These are phyloP conservation scores for Saccopteryx leptura DNA, from an alignment of 2,113 vertebrate genomes.

Conservation along the genomic window DNA sequence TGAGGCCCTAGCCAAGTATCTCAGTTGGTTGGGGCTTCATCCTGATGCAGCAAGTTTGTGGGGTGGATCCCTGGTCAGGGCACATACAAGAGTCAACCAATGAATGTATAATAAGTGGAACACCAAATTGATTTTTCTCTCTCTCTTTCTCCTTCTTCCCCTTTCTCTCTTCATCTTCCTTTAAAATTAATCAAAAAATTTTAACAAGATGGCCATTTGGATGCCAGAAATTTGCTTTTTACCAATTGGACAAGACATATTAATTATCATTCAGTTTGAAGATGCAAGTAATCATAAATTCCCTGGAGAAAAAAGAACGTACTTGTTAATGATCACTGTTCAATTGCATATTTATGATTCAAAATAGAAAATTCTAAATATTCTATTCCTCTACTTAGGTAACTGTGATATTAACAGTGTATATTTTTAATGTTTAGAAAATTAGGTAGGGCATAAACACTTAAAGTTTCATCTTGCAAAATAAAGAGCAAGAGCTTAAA, in stretches of 20 bases:
- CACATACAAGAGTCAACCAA: too few species aligned
- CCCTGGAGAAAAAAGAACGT: background rate
- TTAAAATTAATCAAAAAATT: too few species aligned
- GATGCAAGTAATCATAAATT: background rate
- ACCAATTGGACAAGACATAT: background rate
- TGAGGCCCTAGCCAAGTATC: background rate
- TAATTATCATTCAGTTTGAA: background rate
- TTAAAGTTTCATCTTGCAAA: background rate
- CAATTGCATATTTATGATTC: background rate
- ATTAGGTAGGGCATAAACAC: background rate
- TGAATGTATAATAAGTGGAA: too few species aligned
- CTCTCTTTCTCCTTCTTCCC: too few species aligned
- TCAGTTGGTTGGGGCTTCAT: too few species aligned
- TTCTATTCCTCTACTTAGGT: background rate
- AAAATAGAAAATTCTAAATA: conserved; percentile 1
- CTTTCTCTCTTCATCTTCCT: too few species aligned
- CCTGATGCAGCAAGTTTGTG: too few species aligned
- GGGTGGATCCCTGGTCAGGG: too few species aligned
- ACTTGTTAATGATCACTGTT: background rate
- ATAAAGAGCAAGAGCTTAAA: background rate
- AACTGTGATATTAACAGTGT: background rate
- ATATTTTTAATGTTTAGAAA: background rate
- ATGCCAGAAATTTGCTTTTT: background rate
- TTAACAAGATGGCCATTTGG: background rate
- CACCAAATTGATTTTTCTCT: too few species aligned